These are phyloP conservation scores for Rhysida immarginata DNA, from an alignment of 1,140 invertebrate genomes.

Conservation along the genomic window DNA sequence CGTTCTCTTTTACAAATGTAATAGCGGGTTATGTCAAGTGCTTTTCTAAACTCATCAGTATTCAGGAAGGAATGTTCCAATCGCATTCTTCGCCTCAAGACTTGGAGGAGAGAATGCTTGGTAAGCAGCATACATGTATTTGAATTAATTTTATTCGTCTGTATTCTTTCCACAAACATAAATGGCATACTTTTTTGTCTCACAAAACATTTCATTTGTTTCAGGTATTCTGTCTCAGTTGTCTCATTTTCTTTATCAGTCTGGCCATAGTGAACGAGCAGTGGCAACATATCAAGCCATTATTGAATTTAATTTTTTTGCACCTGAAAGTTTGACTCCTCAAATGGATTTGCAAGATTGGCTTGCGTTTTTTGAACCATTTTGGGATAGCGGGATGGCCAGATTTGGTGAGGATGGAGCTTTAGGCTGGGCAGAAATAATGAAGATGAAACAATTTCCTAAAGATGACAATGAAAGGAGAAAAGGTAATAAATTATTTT, in stretches of 20 bases:
- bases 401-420: slow-evolving; percentile 32
- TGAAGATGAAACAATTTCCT: slow-evolving; percentile 15
- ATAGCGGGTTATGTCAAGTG: slow-evolving; percentile 29
- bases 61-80: slow-evolving; percentile 21
- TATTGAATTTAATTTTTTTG: slow-evolving; percentile 35
- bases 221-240: slow-evolving; percentile 29
- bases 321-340: slow-evolving; percentile 18
- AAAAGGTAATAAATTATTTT: slow-evolving; percentile 6
- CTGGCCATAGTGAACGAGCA: slow-evolving; percentile 33
- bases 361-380: slow-evolving; percentile 31
- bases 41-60: slow-evolving; percentile 22
- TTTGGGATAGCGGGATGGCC: slow-evolving; percentile 35
- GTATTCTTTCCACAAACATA: not conserved
- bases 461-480: slow-evolving; percentile 12
- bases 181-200: not conserved
- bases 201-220: slow-evolving; percentile 4
- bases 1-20: slow-evolving; percentile 26
- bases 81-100: slow-evolving; percentile 20
- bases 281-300: slow-evolving; percentile 33
- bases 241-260: slow-evolving; percentile 27
- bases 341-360: slow-evolving; percentile 18
- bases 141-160: too few relatives aligned
- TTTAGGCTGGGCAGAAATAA: slow-evolving; percentile 29
- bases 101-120: slow-evolving; percentile 20
- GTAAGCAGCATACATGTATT: slow-evolving; percentile 20